A percentile compares a stretch with the other conserved stretches of the same genome.
These are phyloP conservation scores for Zaprionus tsacasi DNA, from an alignment of 1,140 invertebrate species.

Conservation along the genomic window DNA sequence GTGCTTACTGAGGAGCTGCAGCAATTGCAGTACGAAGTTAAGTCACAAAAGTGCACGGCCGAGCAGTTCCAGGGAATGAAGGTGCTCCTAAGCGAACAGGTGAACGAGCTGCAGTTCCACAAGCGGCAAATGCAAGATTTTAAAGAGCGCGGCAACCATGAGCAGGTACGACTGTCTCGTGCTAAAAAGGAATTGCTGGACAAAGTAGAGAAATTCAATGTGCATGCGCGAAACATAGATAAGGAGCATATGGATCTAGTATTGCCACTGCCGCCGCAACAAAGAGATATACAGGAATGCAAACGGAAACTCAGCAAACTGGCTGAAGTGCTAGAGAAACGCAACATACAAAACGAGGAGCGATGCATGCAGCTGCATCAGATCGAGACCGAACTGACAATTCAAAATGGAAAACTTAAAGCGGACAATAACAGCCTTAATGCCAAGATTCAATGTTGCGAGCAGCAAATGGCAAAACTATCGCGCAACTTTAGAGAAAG, in stretches of 20 bases:
- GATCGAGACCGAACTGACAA: conserved; percentile 1
- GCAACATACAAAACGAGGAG: conserved; percentile 17
- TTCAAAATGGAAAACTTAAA: conserved; percentile 27
- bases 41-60: conserved; percentile 31
- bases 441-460: not conserved
- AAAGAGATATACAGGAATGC: conserved; percentile 26
- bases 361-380: conserved; percentile 39
- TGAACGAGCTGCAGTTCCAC: conserved; percentile 46
- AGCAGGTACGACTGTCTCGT: conserved; percentile 67
- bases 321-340: conserved; percentile 23
- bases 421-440: conserved; percentile 1
- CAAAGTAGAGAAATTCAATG: conserved; percentile 60
- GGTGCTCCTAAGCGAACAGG: conserved; percentile 33
- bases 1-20: not conserved
- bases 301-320: conserved; percentile 28
- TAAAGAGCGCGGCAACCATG: conserved; percentile 43
- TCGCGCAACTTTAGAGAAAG: conserved; percentile 12
- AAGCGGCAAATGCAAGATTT: conserved; percentile 49
- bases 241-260: conserved; percentile 36
- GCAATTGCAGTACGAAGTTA: conserved; percentile 32
- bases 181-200: conserved; percentile 69
- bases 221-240: conserved; percentile 41
- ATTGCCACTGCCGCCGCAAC: conserved; percentile 50
- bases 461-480: conserved; percentile 37
- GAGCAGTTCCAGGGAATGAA: conserved; percentile 39